Percentiles rank a stretch among this genome's conserved stretches.
Evolutionary conservation across 2,888 invertebrate genomes (phyloP).

Genomic region (Trissolcus brochymenae): DNA sequence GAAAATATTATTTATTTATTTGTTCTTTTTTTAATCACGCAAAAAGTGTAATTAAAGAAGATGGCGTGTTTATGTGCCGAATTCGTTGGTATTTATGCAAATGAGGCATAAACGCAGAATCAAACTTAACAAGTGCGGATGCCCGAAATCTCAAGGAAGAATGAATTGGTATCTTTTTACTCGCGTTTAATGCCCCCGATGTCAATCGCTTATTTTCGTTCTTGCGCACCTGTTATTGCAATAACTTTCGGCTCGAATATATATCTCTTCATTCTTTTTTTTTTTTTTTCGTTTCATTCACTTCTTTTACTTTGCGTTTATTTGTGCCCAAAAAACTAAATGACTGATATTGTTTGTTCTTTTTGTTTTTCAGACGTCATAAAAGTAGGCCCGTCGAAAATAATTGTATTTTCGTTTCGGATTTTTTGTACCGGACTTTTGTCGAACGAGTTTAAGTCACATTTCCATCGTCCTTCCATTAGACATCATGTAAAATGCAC

Average conservation of each 20-base stretch:
- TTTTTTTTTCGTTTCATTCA: background rate
- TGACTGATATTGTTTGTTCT: slow-evolving; percentile 19
- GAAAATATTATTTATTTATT: slow-evolving; percentile 42
- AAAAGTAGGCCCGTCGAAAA: slow-evolving; percentile 31
- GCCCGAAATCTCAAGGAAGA: slow-evolving; percentile 42
- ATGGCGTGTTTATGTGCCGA: slow-evolving; percentile 33
- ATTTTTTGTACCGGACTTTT: slow-evolving; percentile 37
- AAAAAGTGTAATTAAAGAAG: slow-evolving; percentile 46
- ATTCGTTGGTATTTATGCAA: slow-evolving; percentile 46
- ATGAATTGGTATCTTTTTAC: slow-evolving; percentile 45
- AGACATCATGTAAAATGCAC: slow-evolving; percentile 30
- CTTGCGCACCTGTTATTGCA: slow-evolving; percentile 13
- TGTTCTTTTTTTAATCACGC: slow-evolving; percentile 15
- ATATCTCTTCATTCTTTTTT: slow-evolving; percentile 1
- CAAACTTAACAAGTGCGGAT: slow-evolving; percentile 41
- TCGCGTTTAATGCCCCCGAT: slow-evolving; percentile 15
- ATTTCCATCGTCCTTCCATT: slow-evolving; percentile 27
- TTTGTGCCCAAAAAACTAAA: slow-evolving; percentile 16
- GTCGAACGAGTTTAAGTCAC: slow-evolving; percentile 20
- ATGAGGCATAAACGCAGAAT: slow-evolving; percentile 41
- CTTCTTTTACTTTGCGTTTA: slow-evolving; percentile 1
- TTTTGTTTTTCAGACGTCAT: slow-evolving; percentile 46
- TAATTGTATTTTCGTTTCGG: slow-evolving; percentile 30
- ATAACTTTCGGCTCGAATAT: slow-evolving; percentile 14
- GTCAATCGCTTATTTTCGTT: too few relatives aligned